Conservation (phyloP, 2,888 invertebrate genomes). For the Deilephila elpenor region DNA sequence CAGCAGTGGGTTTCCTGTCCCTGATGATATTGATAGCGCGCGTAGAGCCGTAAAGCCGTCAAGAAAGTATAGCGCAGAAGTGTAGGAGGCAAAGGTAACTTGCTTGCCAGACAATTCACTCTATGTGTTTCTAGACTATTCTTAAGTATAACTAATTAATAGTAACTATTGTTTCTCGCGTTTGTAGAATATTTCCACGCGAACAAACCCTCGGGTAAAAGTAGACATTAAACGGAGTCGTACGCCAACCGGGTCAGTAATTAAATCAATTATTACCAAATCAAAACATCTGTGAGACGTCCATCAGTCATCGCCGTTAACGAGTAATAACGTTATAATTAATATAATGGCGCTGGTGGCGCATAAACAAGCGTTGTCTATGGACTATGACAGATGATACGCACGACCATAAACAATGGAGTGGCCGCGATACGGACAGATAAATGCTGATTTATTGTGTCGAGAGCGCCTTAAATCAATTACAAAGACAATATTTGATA, state of each 20-base stretch:
- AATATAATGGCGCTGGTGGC: conserved; percentile 33
- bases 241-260: conserved; percentile 15
- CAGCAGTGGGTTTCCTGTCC: no score
- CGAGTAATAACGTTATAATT: conserved; percentile 30
- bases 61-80: no score
- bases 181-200: neutral
- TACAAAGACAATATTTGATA: conserved; percentile 47
- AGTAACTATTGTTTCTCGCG: no score
- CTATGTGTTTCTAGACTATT: no score
- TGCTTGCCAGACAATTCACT: no score
- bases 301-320: conserved; percentile 25
- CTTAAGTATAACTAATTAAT: no score
- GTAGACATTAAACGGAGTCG: conserved; percentile 12
- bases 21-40: no score
- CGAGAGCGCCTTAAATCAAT: conserved; percentile 70
- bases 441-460: conserved; percentile 73
- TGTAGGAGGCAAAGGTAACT: no score
- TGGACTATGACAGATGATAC: conserved; percentile 69
- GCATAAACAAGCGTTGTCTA: conserved; percentile 46
- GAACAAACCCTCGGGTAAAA: conserved; percentile 5
- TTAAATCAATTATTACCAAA: conserved; percentile 28
- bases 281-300: conserved; percentile 18
- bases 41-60: no score
- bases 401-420: conserved; percentile 71
- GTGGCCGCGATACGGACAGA: conserved; percentile 66